Conservation (phyloP, 2,113 vertebrate genomes). For the Mormyrus iriodes region DNA sequence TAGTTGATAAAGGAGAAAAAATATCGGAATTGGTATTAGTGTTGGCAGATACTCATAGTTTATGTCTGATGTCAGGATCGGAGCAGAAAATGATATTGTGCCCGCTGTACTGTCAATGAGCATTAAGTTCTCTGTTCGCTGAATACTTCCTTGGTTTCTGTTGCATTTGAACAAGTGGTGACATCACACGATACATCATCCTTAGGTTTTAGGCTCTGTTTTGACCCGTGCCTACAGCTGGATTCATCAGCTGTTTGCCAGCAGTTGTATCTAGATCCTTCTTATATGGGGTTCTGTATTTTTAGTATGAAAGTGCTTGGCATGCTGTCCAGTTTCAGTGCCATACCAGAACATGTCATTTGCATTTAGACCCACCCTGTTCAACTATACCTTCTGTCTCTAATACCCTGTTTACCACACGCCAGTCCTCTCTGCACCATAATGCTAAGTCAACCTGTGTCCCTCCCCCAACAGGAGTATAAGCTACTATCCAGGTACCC, state of each 20-base stretch:
- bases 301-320: not conserved
- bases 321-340: conserved; percentile 1
- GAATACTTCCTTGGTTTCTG: not conserved
- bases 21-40: not conserved
- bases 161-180: not conserved
- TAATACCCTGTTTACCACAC: not conserved
- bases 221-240: not conserved
- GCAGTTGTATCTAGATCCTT: not conserved
- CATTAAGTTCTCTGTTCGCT: not conserved
- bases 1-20: not conserved
- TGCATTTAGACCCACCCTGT: not conserved
- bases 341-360: not conserved
- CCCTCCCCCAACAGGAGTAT: not conserved
- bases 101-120: not conserved
- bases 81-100: not conserved
- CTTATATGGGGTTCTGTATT: not conserved
- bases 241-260: not conserved
- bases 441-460: not conserved
- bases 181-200: not conserved
- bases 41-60: not conserved
- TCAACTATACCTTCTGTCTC: not conserved
- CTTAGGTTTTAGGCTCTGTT: not conserved
- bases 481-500: not conserved
- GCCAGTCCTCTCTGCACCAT: not conserved
- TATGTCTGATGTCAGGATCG: not conserved